Base-by-base conservation (phyloP, 2,797 vertebrate genomes). In the Pteronotus mesoamericanus region DNA sequence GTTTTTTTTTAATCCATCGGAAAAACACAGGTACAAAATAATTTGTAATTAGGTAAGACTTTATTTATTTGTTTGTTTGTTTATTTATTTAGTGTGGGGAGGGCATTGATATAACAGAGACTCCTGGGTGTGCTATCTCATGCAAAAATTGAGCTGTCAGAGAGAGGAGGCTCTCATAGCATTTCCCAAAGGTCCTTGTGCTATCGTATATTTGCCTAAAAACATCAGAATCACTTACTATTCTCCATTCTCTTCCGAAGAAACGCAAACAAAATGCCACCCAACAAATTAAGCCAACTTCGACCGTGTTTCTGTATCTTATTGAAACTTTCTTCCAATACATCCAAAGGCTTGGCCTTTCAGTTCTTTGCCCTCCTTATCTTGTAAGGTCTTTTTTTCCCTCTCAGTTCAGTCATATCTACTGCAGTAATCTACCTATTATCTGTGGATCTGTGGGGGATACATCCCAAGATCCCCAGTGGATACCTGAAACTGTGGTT, bases 281-380 rank as follows among this genome's bases (percentile, higher is more conserved):
- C 15, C 32, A 83, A 44, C 3, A 75, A 51, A 71, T 57, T 39
- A n/a, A 82, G 85, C 4, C 80, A 79, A n/a, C 72, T 48, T 68
- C 68, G 26, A 46, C 4, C 84, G 44, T 2, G 2, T 86, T 95
- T 92, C 26, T 77, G 29, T 12, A 69, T 59, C 26, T 44, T 75
- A 21, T 6, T 77, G 8, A 24, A 84, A 95, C 2, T 74, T 80
- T 79, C 55, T 75, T 96, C 86, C 32, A 59, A n/a, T 34, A 64
- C 26, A 21, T n/a, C 10, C 44, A 92, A 39, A 14, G 34, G 8
- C 19, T 89, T 94, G n/a, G 26, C 10, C 46, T 86, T 44, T 9
- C 26, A 61, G 18, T 72, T 57, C 34, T 66, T 88, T 83, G 21
- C 37, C 29, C 44, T 24, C 34, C 37, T 80, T 3, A 44, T 2